Base-by-base conservation (phyloP, 2,797 vertebrate species). In the Sternotherus odoratus region DNA sequence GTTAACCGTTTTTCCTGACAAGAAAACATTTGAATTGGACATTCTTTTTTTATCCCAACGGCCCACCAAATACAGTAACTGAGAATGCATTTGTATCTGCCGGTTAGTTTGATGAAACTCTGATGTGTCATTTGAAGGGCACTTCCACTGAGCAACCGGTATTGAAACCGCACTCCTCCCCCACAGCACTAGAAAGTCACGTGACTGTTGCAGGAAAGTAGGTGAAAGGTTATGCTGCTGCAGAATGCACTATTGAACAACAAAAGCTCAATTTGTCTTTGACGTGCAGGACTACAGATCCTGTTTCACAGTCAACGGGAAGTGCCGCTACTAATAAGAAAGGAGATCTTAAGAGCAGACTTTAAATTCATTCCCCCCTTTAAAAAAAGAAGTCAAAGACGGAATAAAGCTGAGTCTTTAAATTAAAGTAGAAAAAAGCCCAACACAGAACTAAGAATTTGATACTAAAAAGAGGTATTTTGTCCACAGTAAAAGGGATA, bases 151-250 rank as follows among this genome's bases (percentile, higher is more conserved):
- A 85, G 77, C 94, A 12, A 46, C 75, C 2, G 82, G 82, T 48
- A 82, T 28, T 89, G 88, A 93, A 75, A 88, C 93, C 85, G 89
- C 94, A 53, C 92, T 94, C 93, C 90, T 85, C 89, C 91, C 82
- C 72, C 79, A 87, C 56, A 36, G 23, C 63, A 53, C 75, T 23
- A 12, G 49, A 72, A 63, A 8, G 82, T 95, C 97, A 98, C 98
- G 97, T 98, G 97, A 97, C 93, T 24, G 12, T 51, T 12, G n/a
- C 85, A 86, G 85, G 87, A 97, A 98, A 98, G 95, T 98, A 96
- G 98, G 98, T 94, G 97, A 98, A 98, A 98, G 98, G 98, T 98
- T 95, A 96, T 57, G 63, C 56, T 60, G 94, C 85, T 79, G 89
- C 95, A 85, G 95, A 94, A 88, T 94, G 94, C 95, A 43, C 83